A percentile compares a stretch with the other conserved stretches of the same genome.
phyloP scores from a whole-genome alignment of 2,113 vertebrate species.

The Semnornis frantzii region DNA sequence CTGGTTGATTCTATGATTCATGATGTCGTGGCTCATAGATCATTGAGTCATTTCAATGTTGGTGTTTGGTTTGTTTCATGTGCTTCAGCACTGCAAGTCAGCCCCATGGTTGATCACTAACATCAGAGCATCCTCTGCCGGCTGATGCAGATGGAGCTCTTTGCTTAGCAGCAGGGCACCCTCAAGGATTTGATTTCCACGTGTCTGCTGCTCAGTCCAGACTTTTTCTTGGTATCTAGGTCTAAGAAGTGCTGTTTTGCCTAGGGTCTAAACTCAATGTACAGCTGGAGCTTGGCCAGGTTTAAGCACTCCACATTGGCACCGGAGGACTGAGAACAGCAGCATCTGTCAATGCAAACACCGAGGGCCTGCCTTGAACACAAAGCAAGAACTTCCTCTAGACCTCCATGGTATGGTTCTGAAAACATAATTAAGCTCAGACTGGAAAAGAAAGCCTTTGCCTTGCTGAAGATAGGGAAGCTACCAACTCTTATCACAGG shows the following conservation, averaged over 20 bases:
- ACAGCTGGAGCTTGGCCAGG: neutral
- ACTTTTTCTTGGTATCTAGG: neutral
- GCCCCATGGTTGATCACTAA: neutral
- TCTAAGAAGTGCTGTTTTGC: slow-evolving; percentile 3
- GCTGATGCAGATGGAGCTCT: neutral
- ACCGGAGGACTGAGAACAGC: neutral
- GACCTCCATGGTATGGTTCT: neutral
- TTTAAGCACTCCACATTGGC: neutral
- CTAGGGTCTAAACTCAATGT: neutral
- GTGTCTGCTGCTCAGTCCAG: neutral
- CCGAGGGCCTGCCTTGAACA: neutral
- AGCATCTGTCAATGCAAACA: slow-evolving; percentile 1
- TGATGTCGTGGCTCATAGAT: neutral
- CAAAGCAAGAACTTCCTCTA: neutral
- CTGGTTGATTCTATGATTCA: neutral
- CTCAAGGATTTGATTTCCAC: neutral
- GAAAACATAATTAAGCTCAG: neutral
- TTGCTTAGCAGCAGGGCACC: neutral
- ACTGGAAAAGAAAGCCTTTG: neutral
- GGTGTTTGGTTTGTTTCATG: slow-evolving; percentile 3
- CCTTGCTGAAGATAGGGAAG: neutral
- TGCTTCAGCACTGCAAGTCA: slow-evolving; percentile 9
- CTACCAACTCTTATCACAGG: neutral
- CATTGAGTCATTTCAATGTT: neutral
- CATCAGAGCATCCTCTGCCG: slow-evolving; percentile 53